These are phyloP conservation scores for Melitaea cinxia DNA, from an alignment of 1,140 invertebrate species.

Conservation along the genomic window DNA sequence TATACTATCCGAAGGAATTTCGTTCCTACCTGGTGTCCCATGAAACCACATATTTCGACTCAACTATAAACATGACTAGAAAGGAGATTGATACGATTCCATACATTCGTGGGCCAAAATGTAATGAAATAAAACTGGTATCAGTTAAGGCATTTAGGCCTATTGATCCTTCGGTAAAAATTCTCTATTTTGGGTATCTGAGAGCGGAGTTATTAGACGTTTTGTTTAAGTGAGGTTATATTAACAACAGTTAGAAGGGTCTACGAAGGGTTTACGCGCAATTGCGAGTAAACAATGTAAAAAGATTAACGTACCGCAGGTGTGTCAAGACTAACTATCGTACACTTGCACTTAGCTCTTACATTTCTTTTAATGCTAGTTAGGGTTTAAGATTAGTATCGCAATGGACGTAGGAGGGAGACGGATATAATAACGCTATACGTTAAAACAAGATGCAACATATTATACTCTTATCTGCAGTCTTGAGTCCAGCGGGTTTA, in stretches of 20 bases:
- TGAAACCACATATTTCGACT: no score
- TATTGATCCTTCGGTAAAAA: no score
- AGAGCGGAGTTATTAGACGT: no score
- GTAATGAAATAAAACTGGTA: no score
- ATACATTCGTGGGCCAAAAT: no score
- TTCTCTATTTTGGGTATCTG: no score
- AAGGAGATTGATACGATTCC: no score
- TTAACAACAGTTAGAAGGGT: conserved; percentile 27
- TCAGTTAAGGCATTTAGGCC: no score
- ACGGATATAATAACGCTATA: neutral
- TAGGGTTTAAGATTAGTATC: conserved; percentile 5
- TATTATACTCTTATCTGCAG: neutral
- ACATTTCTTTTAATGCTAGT: conserved; percentile 1
- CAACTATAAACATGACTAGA: no score
- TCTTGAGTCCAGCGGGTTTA: neutral
- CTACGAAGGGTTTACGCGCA: conserved; percentile 44
- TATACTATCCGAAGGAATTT: no score
- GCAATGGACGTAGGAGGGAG: neutral
- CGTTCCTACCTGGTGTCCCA: no score
- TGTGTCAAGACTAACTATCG: conserved; percentile 23
- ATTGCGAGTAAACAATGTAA: conserved; percentile 65
- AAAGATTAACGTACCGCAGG: conserved; percentile 55
- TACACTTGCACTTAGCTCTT: neutral
- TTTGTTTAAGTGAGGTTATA: no score
- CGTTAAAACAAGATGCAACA: conserved; percentile 3